A percentile compares a stretch with the other conserved stretches of the same genome.
Conservation (phyloP, 2,888 invertebrate species). For the Vandiemenella viatica region DNA sequence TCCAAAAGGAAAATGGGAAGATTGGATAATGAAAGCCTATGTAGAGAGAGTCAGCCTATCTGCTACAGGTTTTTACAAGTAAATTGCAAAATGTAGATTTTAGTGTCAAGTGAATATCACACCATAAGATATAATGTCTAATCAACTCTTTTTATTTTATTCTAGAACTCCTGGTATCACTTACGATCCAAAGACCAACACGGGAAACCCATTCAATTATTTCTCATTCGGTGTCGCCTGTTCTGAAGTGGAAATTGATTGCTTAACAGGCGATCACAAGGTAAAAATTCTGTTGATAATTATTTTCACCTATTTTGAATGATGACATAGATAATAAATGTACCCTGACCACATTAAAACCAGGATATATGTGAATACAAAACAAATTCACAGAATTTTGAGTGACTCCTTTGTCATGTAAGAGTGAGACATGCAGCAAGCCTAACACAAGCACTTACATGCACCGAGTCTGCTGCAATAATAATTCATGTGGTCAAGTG, state of each 20-base stretch:
- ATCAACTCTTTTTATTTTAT: background rate
- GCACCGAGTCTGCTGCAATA: too few species aligned
- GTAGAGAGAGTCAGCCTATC: constrained; percentile 62
- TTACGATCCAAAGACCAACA: constrained; percentile 51
- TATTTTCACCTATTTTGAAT: too few species aligned
- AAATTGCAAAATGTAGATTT: constrained; percentile 5
- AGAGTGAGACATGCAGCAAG: too few species aligned
- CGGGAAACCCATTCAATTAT: constrained; percentile 65
- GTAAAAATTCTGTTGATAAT: constrained; percentile 26
- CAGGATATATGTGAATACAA: too few species aligned
- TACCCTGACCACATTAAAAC: too few species aligned
- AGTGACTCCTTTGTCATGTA: too few species aligned
- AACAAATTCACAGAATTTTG: too few species aligned
- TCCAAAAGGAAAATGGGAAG: constrained; percentile 68
- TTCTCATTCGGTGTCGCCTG: constrained; percentile 75
- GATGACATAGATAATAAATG: too few species aligned
- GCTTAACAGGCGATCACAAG: constrained; percentile 84
- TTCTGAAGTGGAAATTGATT: constrained; percentile 84
- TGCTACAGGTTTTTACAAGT: constrained; percentile 62
- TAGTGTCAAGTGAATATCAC: background rate
- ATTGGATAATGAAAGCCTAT: constrained; percentile 67
- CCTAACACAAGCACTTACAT: too few species aligned
- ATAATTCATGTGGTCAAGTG: too few species aligned
- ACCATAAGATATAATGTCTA: background rate
- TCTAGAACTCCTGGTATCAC: constrained; percentile 53